Evolutionary conservation across 2,797 vertebrate species (phyloP).

Genomic region (Sebastes nivosus): DNA sequence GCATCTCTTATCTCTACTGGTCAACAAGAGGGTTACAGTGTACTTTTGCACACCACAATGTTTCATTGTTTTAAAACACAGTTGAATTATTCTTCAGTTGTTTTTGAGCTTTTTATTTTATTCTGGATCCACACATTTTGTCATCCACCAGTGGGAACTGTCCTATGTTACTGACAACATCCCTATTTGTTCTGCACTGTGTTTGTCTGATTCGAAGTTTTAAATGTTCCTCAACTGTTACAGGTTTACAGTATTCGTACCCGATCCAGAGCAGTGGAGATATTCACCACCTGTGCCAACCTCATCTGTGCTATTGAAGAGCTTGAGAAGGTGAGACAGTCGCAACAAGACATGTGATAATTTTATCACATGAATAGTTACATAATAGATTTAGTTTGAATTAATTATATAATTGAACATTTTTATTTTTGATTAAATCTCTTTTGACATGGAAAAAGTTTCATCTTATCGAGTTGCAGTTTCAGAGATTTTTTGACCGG

Average conservation of each 20-base stretch:
- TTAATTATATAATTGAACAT: neutral
- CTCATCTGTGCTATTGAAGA: constrained; percentile 98
- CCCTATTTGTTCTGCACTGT: too few species aligned
- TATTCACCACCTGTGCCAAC: constrained; percentile 98
- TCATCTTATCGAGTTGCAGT: neutral
- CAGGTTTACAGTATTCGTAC: constrained; percentile 98
- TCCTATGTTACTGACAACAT: neutral
- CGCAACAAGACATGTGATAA: neutral
- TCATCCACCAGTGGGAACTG: neutral
- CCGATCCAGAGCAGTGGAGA: constrained; percentile 95
- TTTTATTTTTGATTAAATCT: neutral
- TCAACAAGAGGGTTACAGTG: neutral
- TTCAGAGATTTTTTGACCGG: neutral
- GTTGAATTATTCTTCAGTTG: neutral
- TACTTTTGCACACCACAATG: neutral
- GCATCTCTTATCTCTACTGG: neutral
- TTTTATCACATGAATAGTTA: neutral
- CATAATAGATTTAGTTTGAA: neutral
- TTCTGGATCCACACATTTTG: neutral
- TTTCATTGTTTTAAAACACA: neutral
- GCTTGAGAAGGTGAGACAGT: constrained; percentile 88
- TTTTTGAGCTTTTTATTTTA: neutral
- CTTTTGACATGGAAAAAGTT: neutral
- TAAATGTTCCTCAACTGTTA: neutral
- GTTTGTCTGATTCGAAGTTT: neutral